Evolutionary conservation across 1,140 invertebrate species (phyloP).

Genomic region (Formica selysi): DNA sequence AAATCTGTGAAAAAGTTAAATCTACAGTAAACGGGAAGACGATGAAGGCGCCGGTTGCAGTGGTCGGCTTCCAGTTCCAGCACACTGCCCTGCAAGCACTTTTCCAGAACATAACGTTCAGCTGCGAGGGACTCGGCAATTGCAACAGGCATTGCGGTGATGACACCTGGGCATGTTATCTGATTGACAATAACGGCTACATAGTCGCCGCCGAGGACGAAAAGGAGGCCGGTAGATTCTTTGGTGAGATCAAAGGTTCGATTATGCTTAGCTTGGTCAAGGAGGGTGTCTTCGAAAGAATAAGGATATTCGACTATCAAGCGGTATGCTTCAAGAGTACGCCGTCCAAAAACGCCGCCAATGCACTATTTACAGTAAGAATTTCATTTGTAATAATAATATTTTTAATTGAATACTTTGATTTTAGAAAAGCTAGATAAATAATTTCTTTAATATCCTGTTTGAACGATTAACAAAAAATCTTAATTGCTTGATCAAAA

Average conservation of each 20-base stretch:
- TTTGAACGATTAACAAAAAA: neutral
- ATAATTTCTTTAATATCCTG: neutral
- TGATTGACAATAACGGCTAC: conserved; percentile 96
- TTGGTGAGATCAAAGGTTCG: conserved; percentile 92
- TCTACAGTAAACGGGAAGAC: conserved; percentile 84
- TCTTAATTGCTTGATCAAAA: conserved; percentile 9
- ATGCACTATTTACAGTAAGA: conserved; percentile 88
- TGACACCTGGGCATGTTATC: conserved; percentile 92
- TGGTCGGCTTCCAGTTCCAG: conserved; percentile 96
- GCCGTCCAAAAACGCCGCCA: conserved; percentile 88
- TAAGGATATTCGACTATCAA: conserved; percentile 95
- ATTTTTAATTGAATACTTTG: neutral
- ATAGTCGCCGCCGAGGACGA: conserved; percentile 92
- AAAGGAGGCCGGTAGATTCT: conserved; percentile 93
- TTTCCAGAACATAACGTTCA: conserved; percentile 93
- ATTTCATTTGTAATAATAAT: neutral
- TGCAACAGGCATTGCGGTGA: conserved; percentile 90
- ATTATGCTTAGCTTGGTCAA: conserved; percentile 93
- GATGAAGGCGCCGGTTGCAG: conserved; percentile 92
- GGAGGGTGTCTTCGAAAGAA: conserved; percentile 92
- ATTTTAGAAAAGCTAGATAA: neutral
- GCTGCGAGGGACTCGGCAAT: conserved; percentile 84
- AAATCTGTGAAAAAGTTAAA: conserved; percentile 11
- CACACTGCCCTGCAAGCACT: conserved; percentile 91
- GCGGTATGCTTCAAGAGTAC: conserved; percentile 93